A percentile compares a stretch with the other conserved stretches of the same genome.
phyloP scores from a whole-genome alignment of 2,888 invertebrate genomes.

The Calliphora vomitoria region DNA sequence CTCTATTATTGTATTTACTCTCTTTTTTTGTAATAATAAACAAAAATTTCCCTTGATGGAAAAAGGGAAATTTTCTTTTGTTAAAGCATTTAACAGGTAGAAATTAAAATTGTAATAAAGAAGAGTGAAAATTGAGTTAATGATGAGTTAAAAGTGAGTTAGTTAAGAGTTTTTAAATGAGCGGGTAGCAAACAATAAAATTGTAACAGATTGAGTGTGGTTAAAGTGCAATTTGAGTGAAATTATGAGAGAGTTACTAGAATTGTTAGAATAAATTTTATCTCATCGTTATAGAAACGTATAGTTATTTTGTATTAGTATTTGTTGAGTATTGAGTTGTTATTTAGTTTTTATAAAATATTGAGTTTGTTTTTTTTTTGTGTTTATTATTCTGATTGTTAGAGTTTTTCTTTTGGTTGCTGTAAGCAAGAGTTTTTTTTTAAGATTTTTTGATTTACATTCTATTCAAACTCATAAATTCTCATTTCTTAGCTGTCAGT shows the following conservation, averaged over 20 bases:
- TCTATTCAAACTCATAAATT: neutral
- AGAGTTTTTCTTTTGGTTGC: no score
- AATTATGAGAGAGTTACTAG: neutral
- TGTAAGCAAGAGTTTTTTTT: neutral
- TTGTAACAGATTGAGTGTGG: conserved; percentile 26
- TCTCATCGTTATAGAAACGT: no score
- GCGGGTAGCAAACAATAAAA: neutral
- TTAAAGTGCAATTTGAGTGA: neutral
- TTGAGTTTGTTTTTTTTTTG: no score
- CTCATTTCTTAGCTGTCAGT: neutral
- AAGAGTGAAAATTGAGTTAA: conserved; percentile 23
- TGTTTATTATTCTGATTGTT: neutral
- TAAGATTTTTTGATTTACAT: neutral
- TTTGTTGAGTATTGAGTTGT: no score
- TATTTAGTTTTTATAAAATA: no score
- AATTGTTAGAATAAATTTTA: no score
- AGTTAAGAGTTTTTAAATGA: neutral
- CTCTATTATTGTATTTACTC: neutral
- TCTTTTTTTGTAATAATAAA: neutral
- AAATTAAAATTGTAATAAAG: neutral
- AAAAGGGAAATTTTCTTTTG: conserved; percentile 7
- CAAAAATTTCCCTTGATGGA: conserved; percentile 5
- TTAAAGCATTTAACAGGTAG: conserved; percentile 10
- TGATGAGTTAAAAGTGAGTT: neutral
- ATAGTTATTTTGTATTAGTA: no score